Base-by-base conservation (phyloP, 1,140 invertebrate species). In the Rhagoletis pomonella region DNA sequence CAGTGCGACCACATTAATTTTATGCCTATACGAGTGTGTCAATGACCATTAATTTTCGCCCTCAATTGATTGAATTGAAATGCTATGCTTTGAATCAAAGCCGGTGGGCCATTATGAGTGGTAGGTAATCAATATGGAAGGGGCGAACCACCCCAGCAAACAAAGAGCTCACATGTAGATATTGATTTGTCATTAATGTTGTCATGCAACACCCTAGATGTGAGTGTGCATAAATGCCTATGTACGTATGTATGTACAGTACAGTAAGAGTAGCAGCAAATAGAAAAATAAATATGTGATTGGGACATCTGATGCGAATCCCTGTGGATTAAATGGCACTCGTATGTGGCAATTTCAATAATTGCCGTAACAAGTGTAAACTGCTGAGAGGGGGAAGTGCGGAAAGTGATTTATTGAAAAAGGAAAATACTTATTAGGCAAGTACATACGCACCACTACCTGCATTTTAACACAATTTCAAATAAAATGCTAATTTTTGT, bases 41-140 rank as follows among this genome's bases (percentile, higher is more conserved):
- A 55, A 81, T 81, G 73, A 47, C 50, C 73, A 81, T 81, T 81
- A 81, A 81, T 81, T 55, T 50, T 81, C 73, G 73, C 47, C 73
- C 73, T 81, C 73, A 55, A 81, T 81, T 81, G 73, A 81, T 81
- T 81, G 73, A 81, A 81, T 81, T 81, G 73, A 81, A 81, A 81
- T 81, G 73, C 44, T 81, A n/a, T 4, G 47, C 73, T 55, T 7
- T 81, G 73, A 81, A 81, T 81, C 73, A 81, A 81, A 81, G 50
- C 69, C 7, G 47, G 44, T n/a, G 44, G 6, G 69, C n/a, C 44
- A 73, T 14, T 14, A 42, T 42, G 10, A 69, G 39, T 69, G 39
- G n/a, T n/a, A n/a, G n/a, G 1, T n/a, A 55, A 81, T 55, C 73
- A 19, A 29, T 81, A 47, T 55, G 14, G 47, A 50, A 50, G 2